Evolutionary conservation across 2,888 invertebrate genomes (phyloP).

Genomic region (Lissocephala sabroskyi): DNA sequence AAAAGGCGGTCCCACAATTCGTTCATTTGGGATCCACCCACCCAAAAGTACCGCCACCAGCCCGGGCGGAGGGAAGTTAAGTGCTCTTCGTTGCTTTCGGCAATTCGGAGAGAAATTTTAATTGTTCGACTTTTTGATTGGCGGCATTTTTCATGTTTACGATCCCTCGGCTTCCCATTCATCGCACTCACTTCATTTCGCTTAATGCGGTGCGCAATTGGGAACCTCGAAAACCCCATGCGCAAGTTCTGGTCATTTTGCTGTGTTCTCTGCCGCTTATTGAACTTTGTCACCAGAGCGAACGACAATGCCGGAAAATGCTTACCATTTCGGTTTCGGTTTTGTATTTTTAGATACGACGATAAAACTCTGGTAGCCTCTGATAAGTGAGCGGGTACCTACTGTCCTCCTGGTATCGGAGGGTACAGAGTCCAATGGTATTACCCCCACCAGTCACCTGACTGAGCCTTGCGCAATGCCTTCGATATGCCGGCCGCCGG

Average conservation of each 20-base stretch:
- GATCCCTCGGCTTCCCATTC: conserved; percentile 23
- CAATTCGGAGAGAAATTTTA: conserved; percentile 43
- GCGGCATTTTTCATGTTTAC: conserved; percentile 49
- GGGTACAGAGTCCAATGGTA: conserved; percentile 45
- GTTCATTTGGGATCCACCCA: not conserved
- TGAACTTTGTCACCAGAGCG: conserved; percentile 38
- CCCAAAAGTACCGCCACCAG: no score
- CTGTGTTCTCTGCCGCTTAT: conserved; percentile 46
- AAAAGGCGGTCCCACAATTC: conserved; percentile 41
- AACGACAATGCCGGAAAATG: not conserved
- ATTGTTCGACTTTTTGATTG: conserved; percentile 63
- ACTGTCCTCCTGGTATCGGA: no score
- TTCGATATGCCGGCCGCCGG: no score
- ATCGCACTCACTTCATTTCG: conserved; percentile 19
- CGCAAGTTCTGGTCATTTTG: conserved; percentile 20
- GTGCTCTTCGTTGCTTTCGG: conserved; percentile 42
- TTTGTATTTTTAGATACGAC: conserved; percentile 37
- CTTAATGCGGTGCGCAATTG: conserved; percentile 61
- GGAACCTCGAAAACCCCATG: conserved; percentile 37
- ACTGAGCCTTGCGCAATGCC: conserved; percentile 34
- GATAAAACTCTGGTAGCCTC: conserved; percentile 39
- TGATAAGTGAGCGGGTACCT: conserved; percentile 37
- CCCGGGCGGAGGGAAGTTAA: conserved; percentile 2
- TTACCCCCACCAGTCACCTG: conserved; percentile 33
- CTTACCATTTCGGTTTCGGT: not conserved